Base-by-base conservation (phyloP, 2,797 vertebrate species). In the Morus bassanus region DNA sequence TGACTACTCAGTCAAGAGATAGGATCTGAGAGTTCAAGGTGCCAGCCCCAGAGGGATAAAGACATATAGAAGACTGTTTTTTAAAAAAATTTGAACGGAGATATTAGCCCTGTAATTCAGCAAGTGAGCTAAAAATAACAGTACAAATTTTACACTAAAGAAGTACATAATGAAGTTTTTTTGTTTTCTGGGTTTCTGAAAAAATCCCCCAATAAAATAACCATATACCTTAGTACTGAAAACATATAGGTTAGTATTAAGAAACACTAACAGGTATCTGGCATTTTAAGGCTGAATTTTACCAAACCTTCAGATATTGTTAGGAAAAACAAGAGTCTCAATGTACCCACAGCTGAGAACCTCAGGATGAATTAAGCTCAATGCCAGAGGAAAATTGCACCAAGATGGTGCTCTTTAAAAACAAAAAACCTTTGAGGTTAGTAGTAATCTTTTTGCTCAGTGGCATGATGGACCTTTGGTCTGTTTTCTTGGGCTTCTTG, bases 131-230 rank as follows among this genome's bases (percentile, higher is more conserved):
- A 57, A 88, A 93, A 89, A 39, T 64, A 72, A 39, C 7, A 45
- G 31, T 53, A 79, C 13, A 61, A 50, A 84, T 72, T 93, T 75
- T 85, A 78, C 50, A 84, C 10, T 13, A 39, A 57, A 89, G 51
- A 45, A 85, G 27, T 33, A 60, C 11, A 48, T 2, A 0, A 0
- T 75, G 2, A 72, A 63, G 1, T 13, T 73, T 69, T 74, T 74
- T 88, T 70, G 19, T n/a, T 74, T 63, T 41, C 48, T 41, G 33
- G 2, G 6, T 48, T 88, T 83, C 88, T 67, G 45, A 89, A 94
- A 91, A 88, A 68, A 53, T 57, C 3, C 2, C 18, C 30, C 21
- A 30, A 33, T 15, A 10, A 83, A 80, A 82, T 45, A 85, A 65
- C 6, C 7, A 21, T 19, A n/a, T 35, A 68, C 9, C 12, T 72